Conservation (phyloP, 2,113 vertebrate species). For the Sturnus vulgaris region DNA sequence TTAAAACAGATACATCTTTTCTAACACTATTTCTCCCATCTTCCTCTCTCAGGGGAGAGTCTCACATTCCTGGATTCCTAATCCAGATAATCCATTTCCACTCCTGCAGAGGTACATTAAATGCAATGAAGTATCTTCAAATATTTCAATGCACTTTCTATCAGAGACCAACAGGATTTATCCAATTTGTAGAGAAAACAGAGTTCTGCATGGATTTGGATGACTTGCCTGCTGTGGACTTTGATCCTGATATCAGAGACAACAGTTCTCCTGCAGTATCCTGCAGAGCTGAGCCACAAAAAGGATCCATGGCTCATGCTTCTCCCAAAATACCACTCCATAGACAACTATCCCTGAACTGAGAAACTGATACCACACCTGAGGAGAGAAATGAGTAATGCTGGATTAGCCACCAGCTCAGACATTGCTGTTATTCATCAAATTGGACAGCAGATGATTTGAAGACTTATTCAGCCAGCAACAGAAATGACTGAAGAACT, state of each 20-base stretch:
- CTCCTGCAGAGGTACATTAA: not conserved
- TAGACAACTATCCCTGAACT: fast-evolving
- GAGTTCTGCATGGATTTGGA: not conserved
- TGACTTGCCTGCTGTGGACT: not conserved
- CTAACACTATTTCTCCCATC: not conserved
- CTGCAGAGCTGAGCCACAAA: not conserved
- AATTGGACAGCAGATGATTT: not conserved
- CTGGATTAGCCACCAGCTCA: not conserved
- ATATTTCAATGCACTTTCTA: not conserved
- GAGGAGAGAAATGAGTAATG: not conserved
- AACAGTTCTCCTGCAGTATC: not conserved
- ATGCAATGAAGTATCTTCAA: not conserved
- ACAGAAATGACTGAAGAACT: not conserved
- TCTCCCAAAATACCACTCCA: not conserved
- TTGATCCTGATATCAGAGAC: not conserved
- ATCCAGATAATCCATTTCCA: not conserved
- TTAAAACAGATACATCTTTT: not conserved
- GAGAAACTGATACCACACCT: not conserved
- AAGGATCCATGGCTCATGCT: not conserved
- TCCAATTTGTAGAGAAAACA: not conserved
- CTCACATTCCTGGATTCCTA: not conserved
- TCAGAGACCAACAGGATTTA: not conserved
- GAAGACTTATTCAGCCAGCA: constrained; percentile 14
- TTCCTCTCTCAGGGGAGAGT: not conserved
- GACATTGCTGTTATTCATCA: not conserved